Evolutionary conservation across 2,797 vertebrate species (phyloP).

Genomic region (Chrosomus eos): DNA sequence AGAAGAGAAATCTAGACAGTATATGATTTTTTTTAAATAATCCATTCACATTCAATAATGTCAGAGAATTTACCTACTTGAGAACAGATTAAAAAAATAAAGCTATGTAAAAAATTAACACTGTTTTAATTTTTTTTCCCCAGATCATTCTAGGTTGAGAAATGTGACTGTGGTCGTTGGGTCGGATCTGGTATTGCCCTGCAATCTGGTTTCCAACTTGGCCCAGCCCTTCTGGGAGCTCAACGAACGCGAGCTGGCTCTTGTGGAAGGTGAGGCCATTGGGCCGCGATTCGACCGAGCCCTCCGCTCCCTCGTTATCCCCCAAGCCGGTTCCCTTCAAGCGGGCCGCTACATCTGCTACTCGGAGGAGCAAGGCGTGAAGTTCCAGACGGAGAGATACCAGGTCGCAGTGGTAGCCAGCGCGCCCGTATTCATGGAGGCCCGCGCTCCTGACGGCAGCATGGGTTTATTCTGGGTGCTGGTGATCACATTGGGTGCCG

Average conservation of each 20-base stretch:
- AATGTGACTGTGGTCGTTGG: slow-evolving; percentile 90
- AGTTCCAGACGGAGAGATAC: slow-evolving; percentile 86
- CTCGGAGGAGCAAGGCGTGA: slow-evolving; percentile 88
- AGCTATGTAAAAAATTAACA: background rate
- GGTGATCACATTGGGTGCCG: slow-evolving; percentile 87
- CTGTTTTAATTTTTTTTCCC: no score
- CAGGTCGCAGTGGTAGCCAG: slow-evolving; percentile 85
- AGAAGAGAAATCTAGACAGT: background rate
- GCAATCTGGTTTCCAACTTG: slow-evolving; percentile 91
- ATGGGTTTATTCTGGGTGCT: slow-evolving; percentile 92
- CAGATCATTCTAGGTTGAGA: slow-evolving; percentile 74
- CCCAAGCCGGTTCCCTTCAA: slow-evolving; percentile 79
- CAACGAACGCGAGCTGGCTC: slow-evolving; percentile 81
- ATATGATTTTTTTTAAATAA: background rate
- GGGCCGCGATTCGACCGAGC: slow-evolving; percentile 82
- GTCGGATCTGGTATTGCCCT: slow-evolving; percentile 90
- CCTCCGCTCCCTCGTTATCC: slow-evolving; percentile 86
- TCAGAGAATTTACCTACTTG: background rate
- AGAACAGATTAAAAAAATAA: background rate
- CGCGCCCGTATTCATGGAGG: slow-evolving; percentile 84
- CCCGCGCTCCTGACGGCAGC: slow-evolving; percentile 86
- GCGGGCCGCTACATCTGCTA: slow-evolving; percentile 87
- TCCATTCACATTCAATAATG: background rate
- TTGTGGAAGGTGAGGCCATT: slow-evolving; percentile 64
- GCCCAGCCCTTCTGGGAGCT: slow-evolving; percentile 88